phyloP scores from a whole-genome alignment of 2,113 vertebrate genomes.

The Semnopithecus entellus region DNA sequence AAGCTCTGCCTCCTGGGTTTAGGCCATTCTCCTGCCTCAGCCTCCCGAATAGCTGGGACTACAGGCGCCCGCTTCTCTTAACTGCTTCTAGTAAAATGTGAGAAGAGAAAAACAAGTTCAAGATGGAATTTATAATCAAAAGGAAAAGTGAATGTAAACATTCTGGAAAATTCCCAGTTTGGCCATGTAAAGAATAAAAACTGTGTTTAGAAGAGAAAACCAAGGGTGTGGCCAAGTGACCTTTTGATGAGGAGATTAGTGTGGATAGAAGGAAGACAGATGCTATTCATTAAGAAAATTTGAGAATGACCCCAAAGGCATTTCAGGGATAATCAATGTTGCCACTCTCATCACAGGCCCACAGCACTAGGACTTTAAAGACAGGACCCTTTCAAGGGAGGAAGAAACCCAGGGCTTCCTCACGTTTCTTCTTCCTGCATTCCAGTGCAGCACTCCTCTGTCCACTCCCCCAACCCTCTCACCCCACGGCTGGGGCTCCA shows the following conservation, averaged over 20 bases:
- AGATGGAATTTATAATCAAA: background rate
- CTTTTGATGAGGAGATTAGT: background rate
- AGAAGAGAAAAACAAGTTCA: background rate
- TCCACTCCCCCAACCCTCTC: background rate
- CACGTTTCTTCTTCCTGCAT: background rate
- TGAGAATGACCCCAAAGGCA: background rate
- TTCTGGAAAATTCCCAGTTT: background rate
- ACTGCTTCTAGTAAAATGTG: background rate
- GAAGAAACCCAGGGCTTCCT: background rate
- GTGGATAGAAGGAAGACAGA: background rate
- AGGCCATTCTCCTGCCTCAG: no score
- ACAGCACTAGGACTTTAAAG: background rate
- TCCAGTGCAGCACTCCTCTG: no score
- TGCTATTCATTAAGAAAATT: background rate
- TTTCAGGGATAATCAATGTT: background rate
- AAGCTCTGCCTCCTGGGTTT: no score
- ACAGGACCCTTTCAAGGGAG: background rate
- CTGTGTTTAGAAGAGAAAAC: background rate
- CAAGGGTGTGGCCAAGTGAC: background rate
- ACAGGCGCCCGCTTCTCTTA: background rate
- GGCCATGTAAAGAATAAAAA: background rate
- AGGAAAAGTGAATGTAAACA: background rate
- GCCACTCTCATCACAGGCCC: background rate
- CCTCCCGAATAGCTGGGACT: no score
- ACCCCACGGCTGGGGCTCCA: background rate